Base-by-base conservation (phyloP, 2,888 invertebrate genomes). In the Troides helena region DNA sequence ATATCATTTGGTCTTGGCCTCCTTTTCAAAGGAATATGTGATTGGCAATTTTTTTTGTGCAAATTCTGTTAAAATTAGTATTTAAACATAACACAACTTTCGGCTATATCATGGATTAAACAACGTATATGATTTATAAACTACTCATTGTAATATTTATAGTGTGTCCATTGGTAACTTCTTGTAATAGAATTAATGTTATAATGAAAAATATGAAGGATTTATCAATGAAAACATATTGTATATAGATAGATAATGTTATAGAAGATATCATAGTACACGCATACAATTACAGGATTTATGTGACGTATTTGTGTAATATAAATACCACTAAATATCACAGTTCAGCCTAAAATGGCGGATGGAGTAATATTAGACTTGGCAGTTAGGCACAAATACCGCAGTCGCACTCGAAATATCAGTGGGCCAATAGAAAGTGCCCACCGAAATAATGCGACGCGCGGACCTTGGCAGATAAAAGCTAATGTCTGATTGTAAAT, bases 321-420 rank as follows among this genome's bases (percentile, higher is more conserved):
- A 43, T 30, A 50, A 30, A 39, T 67, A 63, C 10, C 66, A 63
- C 50, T 66, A 84, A 86, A 88, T 80, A 81, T 81, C 85, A 85
- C 69, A 86, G 88, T 84, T 88, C 87, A 81, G 79, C 81, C 80
- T 74, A 85, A 87, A 89, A 86, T 83, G 83, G 83, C 74, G 74
- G 76, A 74, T 74, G 81, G 77, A 77, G 80, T 83, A 86, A 85
- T 87, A 87, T 83, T 80, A 80, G 77, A 81, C 81, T 87, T 88
- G 88, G 89, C 90, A 89, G 72, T 75, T 74, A 65, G 72, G 71
- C 73, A 69, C 80, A 83, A 85, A 78, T 75, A 73, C 76, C 77
- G 78, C 77, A 82, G 79, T 77, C 76, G 77, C 80, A 79, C 77
- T 81, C 74, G 77, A 90, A 90, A 92, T 91, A 88, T 89, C 90